Conservation (phyloP, 2,113 vertebrate genomes). For the Bubo bubo region DNA sequence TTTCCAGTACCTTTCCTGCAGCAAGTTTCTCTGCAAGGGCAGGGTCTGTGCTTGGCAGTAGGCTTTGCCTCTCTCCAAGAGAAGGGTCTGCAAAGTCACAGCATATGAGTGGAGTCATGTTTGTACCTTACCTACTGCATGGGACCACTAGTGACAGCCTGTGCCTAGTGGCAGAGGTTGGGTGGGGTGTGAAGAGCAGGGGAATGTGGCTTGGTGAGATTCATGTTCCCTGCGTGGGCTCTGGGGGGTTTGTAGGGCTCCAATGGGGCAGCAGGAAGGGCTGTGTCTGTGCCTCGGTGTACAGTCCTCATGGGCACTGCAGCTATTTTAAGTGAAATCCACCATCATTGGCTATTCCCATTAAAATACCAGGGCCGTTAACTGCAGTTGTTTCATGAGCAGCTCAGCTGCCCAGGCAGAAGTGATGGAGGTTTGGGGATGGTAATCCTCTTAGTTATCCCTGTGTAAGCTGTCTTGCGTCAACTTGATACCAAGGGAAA, state of each 20-base stretch:
- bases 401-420: neutral
- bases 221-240: neutral
- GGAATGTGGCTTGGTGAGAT: neutral
- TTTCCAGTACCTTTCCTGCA: neutral
- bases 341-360: neutral
- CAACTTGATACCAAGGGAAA: neutral
- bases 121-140: too few species aligned
- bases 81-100: neutral
- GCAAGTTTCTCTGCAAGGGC: neutral
- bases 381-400: neutral
- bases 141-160: fast-evolving
- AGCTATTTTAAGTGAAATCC: neutral
- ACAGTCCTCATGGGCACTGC: neutral
- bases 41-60: neutral
- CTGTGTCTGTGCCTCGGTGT: fast-evolving
- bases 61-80: neutral
- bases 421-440: neutral
- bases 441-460: neutral
- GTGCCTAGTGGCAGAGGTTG: neutral
- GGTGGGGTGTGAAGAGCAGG: neutral
- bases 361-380: neutral
- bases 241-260: neutral
- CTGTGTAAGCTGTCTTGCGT: neutral
- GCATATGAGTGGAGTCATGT: neutral
- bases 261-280: fast-evolving